Evolutionary conservation across 2,797 vertebrate genomes (phyloP).

Genomic region (Phyllotis vaccarum): DNA sequence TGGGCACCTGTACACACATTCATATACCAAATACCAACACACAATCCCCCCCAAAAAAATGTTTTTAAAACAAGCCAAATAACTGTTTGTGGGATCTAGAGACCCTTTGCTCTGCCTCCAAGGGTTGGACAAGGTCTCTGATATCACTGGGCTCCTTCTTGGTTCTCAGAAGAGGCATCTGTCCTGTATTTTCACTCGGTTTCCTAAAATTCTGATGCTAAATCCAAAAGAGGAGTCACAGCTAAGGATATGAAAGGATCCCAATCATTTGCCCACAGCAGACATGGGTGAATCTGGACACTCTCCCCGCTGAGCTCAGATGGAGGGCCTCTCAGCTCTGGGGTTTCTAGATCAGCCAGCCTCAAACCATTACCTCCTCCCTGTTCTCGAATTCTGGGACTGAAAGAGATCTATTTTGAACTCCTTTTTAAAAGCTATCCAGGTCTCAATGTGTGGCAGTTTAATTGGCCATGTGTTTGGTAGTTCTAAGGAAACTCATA

Average conservation of each 20-base stretch:
- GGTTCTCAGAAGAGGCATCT: not conserved
- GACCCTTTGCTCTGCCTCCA: not conserved
- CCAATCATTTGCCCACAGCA: not conserved
- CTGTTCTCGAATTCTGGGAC: not conserved
- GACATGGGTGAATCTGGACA: not conserved
- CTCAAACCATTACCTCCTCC: too few species aligned
- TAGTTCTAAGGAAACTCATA: not conserved
- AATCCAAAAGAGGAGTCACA: not conserved
- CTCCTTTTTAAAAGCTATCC: not conserved
- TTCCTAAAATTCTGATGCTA: not conserved
- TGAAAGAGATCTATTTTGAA: not conserved
- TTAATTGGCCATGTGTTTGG: not conserved
- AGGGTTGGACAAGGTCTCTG: not conserved
- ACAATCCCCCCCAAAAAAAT: not conserved
- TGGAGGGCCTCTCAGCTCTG: not conserved
- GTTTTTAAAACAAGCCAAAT: not conserved
- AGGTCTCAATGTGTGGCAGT: not conserved
- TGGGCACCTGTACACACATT: not conserved
- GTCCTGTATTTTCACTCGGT: not conserved
- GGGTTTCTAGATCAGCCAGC: not conserved
- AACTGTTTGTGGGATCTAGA: not conserved
- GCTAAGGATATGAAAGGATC: not conserved
- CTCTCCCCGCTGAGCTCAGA: not conserved
- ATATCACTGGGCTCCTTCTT: not conserved
- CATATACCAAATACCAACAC: not conserved